Evolutionary conservation across 53 echinoderm and acorn worm genomes (phyloP).

Genomic region (Echinometra lucunter): DNA sequence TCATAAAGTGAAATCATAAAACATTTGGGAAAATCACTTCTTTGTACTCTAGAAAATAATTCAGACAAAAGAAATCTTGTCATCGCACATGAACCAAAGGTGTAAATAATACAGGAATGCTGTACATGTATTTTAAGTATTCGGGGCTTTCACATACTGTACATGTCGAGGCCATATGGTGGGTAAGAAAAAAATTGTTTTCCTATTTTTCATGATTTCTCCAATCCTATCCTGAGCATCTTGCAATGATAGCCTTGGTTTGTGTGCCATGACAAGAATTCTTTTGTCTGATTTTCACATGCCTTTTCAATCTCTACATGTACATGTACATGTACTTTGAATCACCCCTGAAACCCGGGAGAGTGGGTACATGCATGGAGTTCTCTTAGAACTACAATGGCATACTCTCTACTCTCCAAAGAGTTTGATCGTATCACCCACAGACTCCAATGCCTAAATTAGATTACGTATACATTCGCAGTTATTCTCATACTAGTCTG

Average conservation of each 20-base stretch:
- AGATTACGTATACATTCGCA: neutral
- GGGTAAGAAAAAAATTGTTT: neutral
- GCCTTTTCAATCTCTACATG: slow-evolving; percentile 11
- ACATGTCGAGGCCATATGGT: neutral
- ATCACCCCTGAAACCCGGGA: neutral
- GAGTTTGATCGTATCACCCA: neutral
- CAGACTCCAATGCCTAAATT: neutral
- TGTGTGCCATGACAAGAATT: slow-evolving; percentile 1
- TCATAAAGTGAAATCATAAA: too few species aligned
- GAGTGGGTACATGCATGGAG: neutral
- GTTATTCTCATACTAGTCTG: neutral
- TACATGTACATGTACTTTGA: too few species aligned
- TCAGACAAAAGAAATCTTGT: too few species aligned
- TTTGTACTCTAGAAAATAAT: too few species aligned
- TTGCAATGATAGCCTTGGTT: neutral
- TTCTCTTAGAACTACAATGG: neutral
- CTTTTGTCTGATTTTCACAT: neutral
- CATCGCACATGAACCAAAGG: too few species aligned
- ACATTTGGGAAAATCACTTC: too few species aligned
- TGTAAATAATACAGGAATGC: too few species aligned
- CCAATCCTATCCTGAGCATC: neutral
- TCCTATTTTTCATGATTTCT: neutral
- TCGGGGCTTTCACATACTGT: neutral
- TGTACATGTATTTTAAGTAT: too few species aligned
- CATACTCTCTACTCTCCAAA: neutral